Evolutionary conservation across 2,888 invertebrate species (phyloP), one percentile per base, ranked within the genome.

Genomic region (Allygus modestus): DNA sequence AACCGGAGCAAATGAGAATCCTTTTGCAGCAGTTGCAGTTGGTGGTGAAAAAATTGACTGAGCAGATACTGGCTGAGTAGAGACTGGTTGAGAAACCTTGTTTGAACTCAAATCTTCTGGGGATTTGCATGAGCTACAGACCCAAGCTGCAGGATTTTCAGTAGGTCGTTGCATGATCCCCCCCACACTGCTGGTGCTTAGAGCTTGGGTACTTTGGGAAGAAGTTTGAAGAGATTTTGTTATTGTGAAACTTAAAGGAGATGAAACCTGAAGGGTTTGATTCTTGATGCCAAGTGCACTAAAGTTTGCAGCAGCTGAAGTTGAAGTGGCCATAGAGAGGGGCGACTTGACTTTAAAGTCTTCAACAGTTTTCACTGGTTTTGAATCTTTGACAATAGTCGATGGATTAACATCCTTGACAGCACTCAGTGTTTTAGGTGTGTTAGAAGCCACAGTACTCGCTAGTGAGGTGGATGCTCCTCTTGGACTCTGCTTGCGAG

Each of bases 1-100:
- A 77, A 77, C 28, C 17, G 85, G 23, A 58, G 83, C 12, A 61
- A 28, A 65, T 28, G 65, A 75, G 83, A 82, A 83, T 26, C 71
- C 77, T 73, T 43, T 58, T 28, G 17, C 17, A 12, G 84, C n/a
- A 41, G 84, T 51, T 73, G 73, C 58, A 28, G 65, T 79, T 28
- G 0, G 46, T 41, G 43, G 82, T 15, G 11, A 26, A n/a, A 83
- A 41, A 28, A 65, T 15, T 28, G 65, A 31, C 15, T 33, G 23
- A 37, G 54, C 37, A 51, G 58, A 41, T 51, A 31, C 51, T 15
- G 82, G 20, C 43, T 54, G 28, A 4, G 77, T 61, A 1, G 84
- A 65, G 12, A 43, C 23, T 0, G 71, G 54, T 51, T 75, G 23
- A 37, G 41, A 84, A 17, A n/a, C 46, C 12, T n/a, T 43, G 37